Base-by-base conservation (phyloP, 2,797 vertebrate species). In the Hoplostethus mediterraneus region DNA sequence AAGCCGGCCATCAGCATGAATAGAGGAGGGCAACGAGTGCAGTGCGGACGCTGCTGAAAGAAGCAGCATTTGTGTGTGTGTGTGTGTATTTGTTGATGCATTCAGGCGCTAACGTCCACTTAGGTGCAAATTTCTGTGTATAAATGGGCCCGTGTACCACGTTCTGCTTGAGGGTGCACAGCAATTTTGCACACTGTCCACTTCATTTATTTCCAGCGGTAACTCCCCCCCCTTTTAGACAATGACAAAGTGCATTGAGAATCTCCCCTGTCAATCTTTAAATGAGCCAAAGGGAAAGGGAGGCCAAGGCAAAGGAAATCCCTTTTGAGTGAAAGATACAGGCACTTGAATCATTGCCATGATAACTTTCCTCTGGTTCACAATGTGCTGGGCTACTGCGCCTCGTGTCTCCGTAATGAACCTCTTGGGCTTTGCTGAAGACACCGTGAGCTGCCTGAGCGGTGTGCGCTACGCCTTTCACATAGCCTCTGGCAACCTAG, bases 331-430 rank as follows among this genome's bases (percentile, higher is more conserved):
- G 80, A 88, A 87, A 91, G 88, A 88, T 80, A 88, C 89, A 91
- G 83, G 83, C 84, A 75, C 84, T 85, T 85, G 87, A 89, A 93
- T 94, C 88, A 94, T 93, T 54, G 86, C 87, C 81, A 71, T 87
- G 89, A 93, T 93, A 89, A 92, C 89, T 86, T 91, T 90, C 73
- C 81, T 78, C 71, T 81, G 86, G 87, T 93, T 92, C 87, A 88
- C 89, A 85, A 82, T 89, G 85, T 85, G 86, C 89, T 56, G 21
- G 79, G 81, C 89, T 90, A 83, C 83, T 81, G 88, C 82, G 87
- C 87, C 90, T 67, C 8, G 80, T 87, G 83, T 92, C 89, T 94
- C 83, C 55, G 80, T 94, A 94, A 95, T 95, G 89, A 94, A 93
- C 92, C 94, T 93, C 93, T 59, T 76, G 93, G 90, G 94, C 81